phyloP scores from a whole-genome alignment of 2,113 vertebrate species.

The Rhinogobius similis region DNA sequence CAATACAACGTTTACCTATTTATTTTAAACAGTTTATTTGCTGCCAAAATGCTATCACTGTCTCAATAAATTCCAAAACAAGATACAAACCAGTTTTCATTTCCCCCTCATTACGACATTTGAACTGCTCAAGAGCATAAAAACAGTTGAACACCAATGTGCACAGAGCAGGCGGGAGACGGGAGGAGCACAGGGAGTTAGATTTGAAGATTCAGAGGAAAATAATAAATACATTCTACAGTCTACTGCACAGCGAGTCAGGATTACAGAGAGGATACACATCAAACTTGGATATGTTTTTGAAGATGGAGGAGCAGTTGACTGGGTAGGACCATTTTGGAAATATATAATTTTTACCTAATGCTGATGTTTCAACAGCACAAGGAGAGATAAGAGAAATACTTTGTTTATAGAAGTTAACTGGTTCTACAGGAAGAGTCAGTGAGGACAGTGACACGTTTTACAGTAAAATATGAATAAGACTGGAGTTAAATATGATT shows the following conservation, averaged over 20 bases:
- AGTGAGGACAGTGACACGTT: not conserved
- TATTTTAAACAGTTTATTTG: too few relatives aligned
- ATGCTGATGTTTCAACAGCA: conserved; percentile 67
- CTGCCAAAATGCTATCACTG: too few relatives aligned
- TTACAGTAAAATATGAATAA: not conserved
- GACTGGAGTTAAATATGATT: not conserved
- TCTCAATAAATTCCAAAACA: too few relatives aligned
- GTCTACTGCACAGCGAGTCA: conserved; percentile 31
- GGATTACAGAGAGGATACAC: conserved; percentile 37
- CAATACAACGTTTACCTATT: too few relatives aligned
- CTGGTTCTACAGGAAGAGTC: not conserved
- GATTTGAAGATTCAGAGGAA: conserved; percentile 42
- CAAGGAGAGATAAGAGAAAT: conserved; percentile 47
- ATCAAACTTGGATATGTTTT: conserved; percentile 18
- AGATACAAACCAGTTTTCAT: too few relatives aligned
- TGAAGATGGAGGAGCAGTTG: conserved; percentile 31
- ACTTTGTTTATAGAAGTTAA: conserved; percentile 30
- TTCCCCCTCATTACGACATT: not conserved
- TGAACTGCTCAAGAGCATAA: conserved; percentile 32
- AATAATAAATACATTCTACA: conserved; percentile 15
- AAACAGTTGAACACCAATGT: conserved; percentile 36
- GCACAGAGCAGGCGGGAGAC: conserved; percentile 61
- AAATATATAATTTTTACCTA: conserved; percentile 64
- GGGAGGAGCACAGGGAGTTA: conserved; percentile 42
- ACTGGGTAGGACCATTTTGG: conserved; percentile 28